Evolutionary conservation across 2,888 invertebrate genomes (phyloP), one percentile per base, ranked within the genome.

Genomic region (Dioctria rufipes): DNA sequence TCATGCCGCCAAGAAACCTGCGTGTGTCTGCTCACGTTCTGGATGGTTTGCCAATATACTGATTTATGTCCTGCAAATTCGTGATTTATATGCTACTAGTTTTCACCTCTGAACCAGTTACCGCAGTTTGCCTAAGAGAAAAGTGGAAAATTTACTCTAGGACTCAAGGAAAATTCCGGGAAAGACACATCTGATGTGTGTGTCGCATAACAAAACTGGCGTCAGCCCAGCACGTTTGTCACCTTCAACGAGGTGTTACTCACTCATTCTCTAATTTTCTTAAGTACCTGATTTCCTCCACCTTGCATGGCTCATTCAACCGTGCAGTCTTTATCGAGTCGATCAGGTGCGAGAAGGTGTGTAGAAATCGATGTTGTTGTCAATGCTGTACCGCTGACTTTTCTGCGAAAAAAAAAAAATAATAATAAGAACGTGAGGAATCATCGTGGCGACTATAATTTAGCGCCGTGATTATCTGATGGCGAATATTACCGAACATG

Each of bases 81-180:
- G 63, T 78, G 78, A 78, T 78, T 78, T 78, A 78, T 78, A 37
- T 78, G 78, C 49, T 51, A 78, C 65, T 78, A 78, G 51, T 78
- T 78, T 78, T 78, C 78, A 78, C 78, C 78, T 78, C 65, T 78
- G 78, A 78, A 78, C 78, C 65, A 78, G 65, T 65, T 78, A 46
- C 37, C 11, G 9, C 8, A 69, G 73, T 25, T 25, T 2, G 25
- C 25, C 25, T 25, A 25, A 25, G 25, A 25, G 42, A 60, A 73
- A 73, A 73, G 73, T 73, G 58, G 73, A 13, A 73, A 73, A 58
- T 51, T 60, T 51, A 51, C 42, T 40, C 73, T 6, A 40, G 39
- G 13, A 51, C 42, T 40, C 73, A 6, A 40, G 39, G 13, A 51
- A 54, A 54, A 58, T 73, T 73, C 73, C 13, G 58, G 73, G 73